Percentiles rank a stretch among this genome's conserved stretches.
Evolutionary conservation across 2,113 vertebrate genomes (phyloP).

Genomic region (Motacilla tschutschensis): DNA sequence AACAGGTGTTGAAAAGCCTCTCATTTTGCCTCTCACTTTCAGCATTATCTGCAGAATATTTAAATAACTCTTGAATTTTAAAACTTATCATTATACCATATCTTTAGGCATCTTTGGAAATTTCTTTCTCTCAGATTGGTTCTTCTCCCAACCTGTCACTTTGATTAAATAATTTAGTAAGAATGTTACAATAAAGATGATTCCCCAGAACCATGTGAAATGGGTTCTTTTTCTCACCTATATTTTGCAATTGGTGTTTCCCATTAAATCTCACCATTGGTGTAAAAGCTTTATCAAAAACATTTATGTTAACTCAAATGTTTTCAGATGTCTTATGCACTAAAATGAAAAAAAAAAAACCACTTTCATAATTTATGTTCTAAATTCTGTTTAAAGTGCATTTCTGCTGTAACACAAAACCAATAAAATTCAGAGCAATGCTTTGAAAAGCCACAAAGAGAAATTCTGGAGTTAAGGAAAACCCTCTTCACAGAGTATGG

Average conservation of each 20-base stretch:
- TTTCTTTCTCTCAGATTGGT: background rate
- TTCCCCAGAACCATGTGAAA: background rate
- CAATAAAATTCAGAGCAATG: background rate
- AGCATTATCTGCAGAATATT: background rate
- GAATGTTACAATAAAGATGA: background rate
- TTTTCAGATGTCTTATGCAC: background rate
- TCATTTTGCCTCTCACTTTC: background rate
- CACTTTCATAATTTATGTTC: slow-evolving; percentile 15
- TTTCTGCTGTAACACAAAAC: background rate
- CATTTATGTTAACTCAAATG: background rate
- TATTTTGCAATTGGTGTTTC: background rate
- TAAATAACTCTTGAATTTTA: background rate
- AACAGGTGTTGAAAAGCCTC: background rate
- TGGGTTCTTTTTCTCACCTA: background rate
- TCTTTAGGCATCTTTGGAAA: background rate
- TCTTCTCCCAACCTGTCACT: background rate
- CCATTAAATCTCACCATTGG: background rate
- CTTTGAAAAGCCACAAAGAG: background rate
- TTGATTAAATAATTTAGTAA: slow-evolving; percentile 29
- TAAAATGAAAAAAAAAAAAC: background rate
- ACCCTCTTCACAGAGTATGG: background rate
- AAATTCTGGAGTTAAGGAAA: background rate
- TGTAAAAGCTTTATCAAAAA: background rate
- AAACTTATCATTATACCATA: background rate
- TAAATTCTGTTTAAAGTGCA: background rate